Conservation (phyloP, 2,113 vertebrate species). For the Festucalex cinctus region DNA sequence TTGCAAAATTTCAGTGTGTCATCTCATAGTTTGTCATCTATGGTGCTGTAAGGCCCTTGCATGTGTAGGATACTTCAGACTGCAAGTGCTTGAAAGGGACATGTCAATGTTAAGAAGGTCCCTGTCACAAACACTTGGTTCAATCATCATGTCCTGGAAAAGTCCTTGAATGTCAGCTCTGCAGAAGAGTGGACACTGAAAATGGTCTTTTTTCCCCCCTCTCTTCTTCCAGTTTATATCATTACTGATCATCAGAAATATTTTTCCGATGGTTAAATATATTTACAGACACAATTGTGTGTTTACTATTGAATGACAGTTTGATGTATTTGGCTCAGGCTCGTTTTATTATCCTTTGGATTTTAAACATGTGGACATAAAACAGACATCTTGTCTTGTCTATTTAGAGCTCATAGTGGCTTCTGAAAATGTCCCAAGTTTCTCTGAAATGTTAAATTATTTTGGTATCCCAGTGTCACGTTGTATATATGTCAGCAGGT, state of each 20-base stretch:
- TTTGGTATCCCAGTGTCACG: background rate
- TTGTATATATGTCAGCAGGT: slow-evolving; percentile 33
- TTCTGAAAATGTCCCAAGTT: slow-evolving; percentile 29
- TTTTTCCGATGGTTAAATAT: slow-evolving; percentile 6
- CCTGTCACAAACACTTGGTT: background rate
- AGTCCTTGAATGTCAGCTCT: background rate
- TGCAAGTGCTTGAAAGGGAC: background rate
- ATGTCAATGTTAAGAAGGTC: background rate
- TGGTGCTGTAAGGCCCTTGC: background rate
- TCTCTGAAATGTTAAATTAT: slow-evolving; percentile 30
- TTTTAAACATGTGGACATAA: slow-evolving; percentile 16
- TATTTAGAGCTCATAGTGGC: slow-evolving; percentile 9
- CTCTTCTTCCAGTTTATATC: background rate
- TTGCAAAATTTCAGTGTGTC: background rate
- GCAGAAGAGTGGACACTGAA: too few species aligned
- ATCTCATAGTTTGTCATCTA: background rate
- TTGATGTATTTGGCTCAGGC: slow-evolving; percentile 19
- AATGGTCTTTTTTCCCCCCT: background rate
- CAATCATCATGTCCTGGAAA: background rate
- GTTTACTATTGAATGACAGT: slow-evolving; percentile 34
- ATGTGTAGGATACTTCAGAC: background rate
- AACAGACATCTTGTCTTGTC: background rate
- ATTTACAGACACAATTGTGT: slow-evolving; percentile 19
- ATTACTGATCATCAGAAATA: background rate
- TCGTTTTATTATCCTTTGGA: slow-evolving; percentile 2